Evolutionary conservation across 2,888 invertebrate genomes (phyloP), one percentile per base, ranked within the genome.

Genomic region (Adela reaumurella): DNA sequence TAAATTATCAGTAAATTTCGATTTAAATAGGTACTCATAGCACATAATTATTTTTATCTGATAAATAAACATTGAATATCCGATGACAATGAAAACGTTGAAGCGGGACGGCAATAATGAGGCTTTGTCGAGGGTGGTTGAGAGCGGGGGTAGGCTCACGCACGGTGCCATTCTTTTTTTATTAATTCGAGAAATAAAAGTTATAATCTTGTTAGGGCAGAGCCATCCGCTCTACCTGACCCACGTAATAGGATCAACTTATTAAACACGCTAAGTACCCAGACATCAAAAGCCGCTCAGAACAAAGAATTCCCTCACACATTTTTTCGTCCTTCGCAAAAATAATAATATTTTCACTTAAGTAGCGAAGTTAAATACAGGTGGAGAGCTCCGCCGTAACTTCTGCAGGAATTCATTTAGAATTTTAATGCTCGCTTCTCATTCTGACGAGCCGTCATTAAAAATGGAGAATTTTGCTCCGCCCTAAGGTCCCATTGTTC

Each of bases 231-330:
- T 67, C 69, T 71, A 76, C 77, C 77, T 76, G 77, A 70, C 69
- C 77, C 70, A 66, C 68, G 69, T 80, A 79, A 80, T 78, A 80
- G 80, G 80, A 79, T 80, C 77, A 80, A 77, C 74, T 77, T 78
- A 76, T 78, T 72, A 78, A 74, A 53, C 51, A 74, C 67, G 74
- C 70, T 76, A 79, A 79, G 79, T 78, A 77, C 60, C 58, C 65
- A 64, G 68, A 76, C 79, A 80, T 79, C 78, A 79, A 78, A 76
- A 73, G 74, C 72, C 59, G 67, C 35, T 14, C 8, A 14, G 35
- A 35, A 35, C 35, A 35, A 35, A 35, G 35, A 35, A 35, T 35
- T 35, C 35, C 35, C 35, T 35, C 8, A 35, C 35, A 35, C 14
- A 35, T 35, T 35, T 35, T 35, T 14, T 35, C 11, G 6, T 35